Evolutionary conservation across 2,797 vertebrate species (phyloP).

Genomic region (Adrianichthys oophorus): DNA sequence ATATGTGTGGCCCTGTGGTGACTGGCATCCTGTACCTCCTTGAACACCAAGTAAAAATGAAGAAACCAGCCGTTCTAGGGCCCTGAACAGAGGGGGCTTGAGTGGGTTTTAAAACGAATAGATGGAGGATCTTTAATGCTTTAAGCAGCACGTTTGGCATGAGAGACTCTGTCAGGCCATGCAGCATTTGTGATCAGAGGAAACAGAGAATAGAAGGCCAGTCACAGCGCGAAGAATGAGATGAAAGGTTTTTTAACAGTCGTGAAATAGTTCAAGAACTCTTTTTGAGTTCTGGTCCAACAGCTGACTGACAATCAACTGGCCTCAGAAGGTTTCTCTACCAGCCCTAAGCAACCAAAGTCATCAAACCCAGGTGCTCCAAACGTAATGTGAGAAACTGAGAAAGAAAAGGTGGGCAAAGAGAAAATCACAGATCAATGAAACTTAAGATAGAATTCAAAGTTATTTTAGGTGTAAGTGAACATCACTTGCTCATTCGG

Average conservation of each 20-base stretch:
- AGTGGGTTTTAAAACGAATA: background rate
- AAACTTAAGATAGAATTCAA: conserved; percentile 55
- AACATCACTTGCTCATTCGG: conserved; percentile 63
- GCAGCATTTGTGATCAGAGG: conserved; percentile 49
- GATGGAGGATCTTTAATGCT: conserved; percentile 5
- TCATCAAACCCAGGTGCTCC: conserved; percentile 42
- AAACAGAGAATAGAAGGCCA: conserved; percentile 30
- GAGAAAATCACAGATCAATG: conserved; percentile 20
- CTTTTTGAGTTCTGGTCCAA: conserved; percentile 45
- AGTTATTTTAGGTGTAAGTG: conserved; percentile 78
- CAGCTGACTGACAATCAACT: conserved; percentile 67
- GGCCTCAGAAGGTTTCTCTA: conserved; percentile 58
- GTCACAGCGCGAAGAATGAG: conserved; percentile 32
- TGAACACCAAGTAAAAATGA: background rate
- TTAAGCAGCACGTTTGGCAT: conserved; percentile 22
- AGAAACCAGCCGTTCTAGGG: background rate
- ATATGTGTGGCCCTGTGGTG: too few relatives aligned
- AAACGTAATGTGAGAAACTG: conserved; percentile 41
- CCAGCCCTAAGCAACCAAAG: conserved; percentile 54
- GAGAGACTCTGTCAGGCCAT: conserved; percentile 36
- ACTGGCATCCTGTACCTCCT: too few relatives aligned
- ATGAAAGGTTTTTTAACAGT: conserved; percentile 57
- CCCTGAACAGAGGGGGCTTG: background rate
- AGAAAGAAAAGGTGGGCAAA: conserved; percentile 23
- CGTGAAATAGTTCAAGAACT: conserved; percentile 68